phyloP scores from a whole-genome alignment of 1,140 invertebrate species.

The Lithobius niger region DNA sequence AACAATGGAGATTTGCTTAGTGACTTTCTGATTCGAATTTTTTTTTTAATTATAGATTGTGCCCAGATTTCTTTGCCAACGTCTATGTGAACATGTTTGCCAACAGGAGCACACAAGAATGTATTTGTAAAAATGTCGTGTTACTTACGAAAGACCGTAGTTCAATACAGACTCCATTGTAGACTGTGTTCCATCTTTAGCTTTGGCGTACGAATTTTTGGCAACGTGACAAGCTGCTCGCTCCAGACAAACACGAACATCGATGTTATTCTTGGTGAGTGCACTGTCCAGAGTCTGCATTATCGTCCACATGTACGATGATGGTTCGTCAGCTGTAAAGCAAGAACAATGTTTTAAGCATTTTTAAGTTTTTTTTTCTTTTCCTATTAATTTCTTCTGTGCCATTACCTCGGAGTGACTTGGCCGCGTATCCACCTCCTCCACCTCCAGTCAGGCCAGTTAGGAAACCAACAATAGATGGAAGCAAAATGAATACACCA shows the following conservation, averaged over 20 bases:
- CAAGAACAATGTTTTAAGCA: too few species aligned
- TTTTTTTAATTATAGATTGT: too few species aligned
- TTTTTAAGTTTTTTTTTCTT: too few species aligned
- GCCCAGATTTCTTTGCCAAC: too few species aligned
- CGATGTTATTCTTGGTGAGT: background rate
- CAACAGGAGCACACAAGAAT: too few species aligned
- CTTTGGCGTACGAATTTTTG: background rate
- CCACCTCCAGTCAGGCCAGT: background rate
- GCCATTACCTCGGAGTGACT: background rate
- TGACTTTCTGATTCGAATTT: too few species aligned
- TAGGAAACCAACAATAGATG: slow-evolving; percentile 3
- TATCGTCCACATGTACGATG: background rate
- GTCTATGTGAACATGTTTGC: too few species aligned
- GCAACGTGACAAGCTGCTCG: background rate
- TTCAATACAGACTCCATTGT: background rate
- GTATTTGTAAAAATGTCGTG: too few species aligned
- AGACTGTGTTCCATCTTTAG: background rate
- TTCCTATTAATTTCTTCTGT: background rate
- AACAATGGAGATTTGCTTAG: too few species aligned
- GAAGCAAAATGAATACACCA: slow-evolving; percentile 2
- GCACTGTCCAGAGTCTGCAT: background rate
- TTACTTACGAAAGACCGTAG: background rate
- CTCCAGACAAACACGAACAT: background rate
- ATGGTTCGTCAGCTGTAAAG: too few species aligned
- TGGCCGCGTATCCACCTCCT: background rate